Evolutionary conservation across 1,140 invertebrate genomes (phyloP), one percentile per base, ranked within the genome.

Genomic region (Xylocopa sonorina): DNA sequence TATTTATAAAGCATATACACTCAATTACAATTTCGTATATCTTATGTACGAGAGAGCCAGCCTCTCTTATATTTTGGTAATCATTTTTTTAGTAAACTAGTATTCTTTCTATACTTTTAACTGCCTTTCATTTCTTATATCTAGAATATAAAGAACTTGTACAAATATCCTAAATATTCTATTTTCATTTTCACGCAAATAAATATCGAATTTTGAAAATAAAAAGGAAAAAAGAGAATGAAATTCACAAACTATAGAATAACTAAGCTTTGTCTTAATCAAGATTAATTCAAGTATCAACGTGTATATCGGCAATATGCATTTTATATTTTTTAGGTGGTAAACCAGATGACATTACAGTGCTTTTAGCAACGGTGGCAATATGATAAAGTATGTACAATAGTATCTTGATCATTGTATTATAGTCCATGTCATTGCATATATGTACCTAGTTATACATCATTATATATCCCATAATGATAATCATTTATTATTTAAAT

Each of bases 331-430:
- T 95, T 95, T 72, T 92, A 98, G 98, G 98, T 91, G 98, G 98
- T 77, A 99, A 99, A 94, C 98, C 98, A 63, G 98, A 99, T 92
- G 98, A 99, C 93, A 99, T 99, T 91, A 99, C 98, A 89, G 97
- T 99, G 88, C 95, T 99, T 86, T 94, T 99, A 86, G 97, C 97
- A 85, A 97, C 97, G 80, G 97, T 98, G 91, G 96, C 96, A 85
- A 94, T 96, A 93, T 96, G 95, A 91, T 88, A 87, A 84, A 87
- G 84, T 78, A 86, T 92, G 90, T 91, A 91, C 80, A 87, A 91
- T 91, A 91, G 87, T 79, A 48, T 83, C 87, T 85, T 71, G 74
- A 90, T 92, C 91, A 92, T 92, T 92, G 91, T 92, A 92, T 92
- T 92, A 92, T 92, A 92, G 88, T 90, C 88, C 91, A 92, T 91